Evolutionary conservation across 2,113 vertebrate genomes (phyloP).

Genomic region (Vidua macroura): DNA sequence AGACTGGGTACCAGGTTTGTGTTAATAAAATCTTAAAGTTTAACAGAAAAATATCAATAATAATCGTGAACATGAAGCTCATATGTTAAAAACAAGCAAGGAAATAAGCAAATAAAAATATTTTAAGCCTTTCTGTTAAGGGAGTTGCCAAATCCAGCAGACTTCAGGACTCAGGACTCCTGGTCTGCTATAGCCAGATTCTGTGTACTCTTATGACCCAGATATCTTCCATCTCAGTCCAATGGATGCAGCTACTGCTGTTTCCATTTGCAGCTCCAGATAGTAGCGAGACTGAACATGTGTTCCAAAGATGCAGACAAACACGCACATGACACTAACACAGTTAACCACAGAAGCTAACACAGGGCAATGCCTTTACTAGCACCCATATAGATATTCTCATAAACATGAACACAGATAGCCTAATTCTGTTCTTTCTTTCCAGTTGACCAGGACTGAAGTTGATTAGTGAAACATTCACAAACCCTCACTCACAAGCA

Average conservation of each 20-base stretch:
- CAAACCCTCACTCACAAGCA: not conserved
- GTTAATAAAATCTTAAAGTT: not conserved
- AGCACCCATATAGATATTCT: not conserved
- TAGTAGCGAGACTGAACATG: not conserved
- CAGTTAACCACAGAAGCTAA: not conserved
- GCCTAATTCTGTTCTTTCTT: not conserved
- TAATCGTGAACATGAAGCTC: not conserved
- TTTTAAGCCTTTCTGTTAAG: not conserved
- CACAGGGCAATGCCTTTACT: not conserved
- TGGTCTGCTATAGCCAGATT: not conserved
- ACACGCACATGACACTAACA: not conserved
- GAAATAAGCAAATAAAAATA: not conserved
- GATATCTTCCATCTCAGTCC: not conserved
- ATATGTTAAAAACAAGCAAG: not conserved
- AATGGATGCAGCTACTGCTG: not conserved
- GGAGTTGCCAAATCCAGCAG: not conserved
- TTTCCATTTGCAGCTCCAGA: conserved; percentile 1
- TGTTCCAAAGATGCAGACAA: conserved; percentile 7
- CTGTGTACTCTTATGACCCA: not conserved
- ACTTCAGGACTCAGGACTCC: not conserved
- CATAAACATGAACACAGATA: not conserved
- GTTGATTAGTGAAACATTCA: not conserved
- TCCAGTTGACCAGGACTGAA: not conserved
- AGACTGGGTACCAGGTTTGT: conserved; percentile 81
- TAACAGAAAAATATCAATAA: not conserved